Evolutionary conservation across 2,888 invertebrate genomes (phyloP).

Genomic region (Megaustenia siamemsis): DNA sequence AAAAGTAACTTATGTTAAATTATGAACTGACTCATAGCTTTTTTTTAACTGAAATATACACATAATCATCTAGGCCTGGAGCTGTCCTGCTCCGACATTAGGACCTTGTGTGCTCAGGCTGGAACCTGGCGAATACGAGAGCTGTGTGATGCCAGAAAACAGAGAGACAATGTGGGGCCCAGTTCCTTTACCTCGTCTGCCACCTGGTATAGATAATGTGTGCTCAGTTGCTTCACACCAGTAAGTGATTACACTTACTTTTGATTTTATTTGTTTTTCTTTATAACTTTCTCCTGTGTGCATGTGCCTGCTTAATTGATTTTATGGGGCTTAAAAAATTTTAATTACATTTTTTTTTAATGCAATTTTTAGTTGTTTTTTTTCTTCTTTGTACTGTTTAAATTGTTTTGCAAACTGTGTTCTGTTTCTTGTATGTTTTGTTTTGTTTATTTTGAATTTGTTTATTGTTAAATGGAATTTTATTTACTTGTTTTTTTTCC

Average conservation of each 20-base stretch:
- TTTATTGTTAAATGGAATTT: too few species aligned
- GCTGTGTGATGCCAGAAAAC: slow-evolving; percentile 78
- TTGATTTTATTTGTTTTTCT: not conserved
- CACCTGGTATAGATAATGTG: slow-evolving; percentile 74
- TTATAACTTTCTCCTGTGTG: not conserved
- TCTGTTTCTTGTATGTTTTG: too few species aligned
- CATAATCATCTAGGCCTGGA: slow-evolving; percentile 28
- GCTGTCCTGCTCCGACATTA: slow-evolving; percentile 34
- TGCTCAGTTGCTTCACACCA: slow-evolving; percentile 79
- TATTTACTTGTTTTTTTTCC: too few species aligned
- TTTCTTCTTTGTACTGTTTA: too few species aligned
- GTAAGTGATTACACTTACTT: slow-evolving; percentile 54
- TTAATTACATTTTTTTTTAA: not conserved
- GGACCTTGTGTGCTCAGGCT: slow-evolving; percentile 63
- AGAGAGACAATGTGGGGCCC: slow-evolving; percentile 79
- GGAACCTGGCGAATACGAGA: slow-evolving; percentile 77
- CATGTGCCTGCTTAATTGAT: not conserved
- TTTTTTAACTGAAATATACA: not conserved
- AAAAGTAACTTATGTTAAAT: too few species aligned
- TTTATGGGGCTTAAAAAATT: not conserved
- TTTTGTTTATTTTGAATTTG: too few species aligned
- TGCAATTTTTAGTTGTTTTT: not conserved
- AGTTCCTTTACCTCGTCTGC: slow-evolving; percentile 74
- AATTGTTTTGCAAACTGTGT: too few species aligned
- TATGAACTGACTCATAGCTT: too few species aligned